Base-by-base conservation (phyloP, 2,113 vertebrate genomes). In the Sinocyclocheilus rhinocerous region DNA sequence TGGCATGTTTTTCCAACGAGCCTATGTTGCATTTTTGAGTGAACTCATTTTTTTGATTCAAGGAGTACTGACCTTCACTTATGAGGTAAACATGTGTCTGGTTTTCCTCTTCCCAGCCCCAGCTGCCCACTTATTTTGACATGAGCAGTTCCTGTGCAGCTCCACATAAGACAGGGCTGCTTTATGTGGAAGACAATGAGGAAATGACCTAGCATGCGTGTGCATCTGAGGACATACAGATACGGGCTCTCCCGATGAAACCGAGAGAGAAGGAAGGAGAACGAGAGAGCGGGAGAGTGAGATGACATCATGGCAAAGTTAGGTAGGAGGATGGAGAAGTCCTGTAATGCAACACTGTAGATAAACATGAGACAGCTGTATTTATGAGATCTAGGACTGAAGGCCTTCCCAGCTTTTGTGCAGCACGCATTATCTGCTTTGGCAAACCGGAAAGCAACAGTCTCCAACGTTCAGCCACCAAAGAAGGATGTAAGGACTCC, bases 361-460 rank as follows among this genome's bases (percentile, higher is more conserved):
- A 92, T 94, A 95, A 95, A 95, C 93, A 94, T 52, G 57, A 82
- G 88, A 92, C 94, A 94, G 93, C 93, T 94, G 93, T 95, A 95
- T 95, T 94, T 95, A 94, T 92, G 90, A 91, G 87, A 92, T 89
- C 91, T 39, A 90, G 90, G 87, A 91, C 91, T 92, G 91, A 90
- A 90, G 89, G 84, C 87, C 90, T 88, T 92, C 90, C 92, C 87
- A 87, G 91, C 90, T 89, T 89, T 82, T 86, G 92, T 92, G 91
- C 26, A 92, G 93, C 63, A 93, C 88, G 90, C 90, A 94, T 94
- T 94, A 94, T 93, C 91, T 89, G 88, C 91, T 92, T 91, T 89
- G 90, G 73, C 84, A 65, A 84, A 85, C 81, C 90, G 89, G 79
- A 85, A 83, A 55, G 69, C 65, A 55, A 80, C 76, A 76, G 69